Conservation (phyloP, 2,113 vertebrate genomes). For the Mormoops blainvillei region DNA sequence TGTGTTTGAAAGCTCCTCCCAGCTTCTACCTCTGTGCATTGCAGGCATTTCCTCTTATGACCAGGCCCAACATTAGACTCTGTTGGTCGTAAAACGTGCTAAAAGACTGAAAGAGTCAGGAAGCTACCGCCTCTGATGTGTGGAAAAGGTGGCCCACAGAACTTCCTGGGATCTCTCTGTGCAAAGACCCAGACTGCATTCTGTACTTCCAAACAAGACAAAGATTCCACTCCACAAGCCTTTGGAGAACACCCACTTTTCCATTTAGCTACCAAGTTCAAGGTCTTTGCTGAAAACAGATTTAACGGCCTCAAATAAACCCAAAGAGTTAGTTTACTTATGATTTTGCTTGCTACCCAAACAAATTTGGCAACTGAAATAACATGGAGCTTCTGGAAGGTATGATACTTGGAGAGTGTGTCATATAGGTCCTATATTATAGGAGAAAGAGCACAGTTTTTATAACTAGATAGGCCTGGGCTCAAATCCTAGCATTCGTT, state of each 20-base stretch:
- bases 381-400: background rate
- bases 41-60: background rate
- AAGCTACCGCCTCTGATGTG: background rate
- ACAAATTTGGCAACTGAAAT: background rate
- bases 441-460: background rate
- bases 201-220: background rate
- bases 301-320: background rate
- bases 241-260: background rate
- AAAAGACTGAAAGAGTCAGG: background rate
- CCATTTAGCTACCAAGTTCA: background rate
- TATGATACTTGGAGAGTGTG: background rate
- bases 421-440: too few species aligned
- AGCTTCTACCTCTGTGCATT: background rate
- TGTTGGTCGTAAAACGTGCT: background rate
- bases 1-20: background rate
- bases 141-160: background rate
- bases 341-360: background rate
- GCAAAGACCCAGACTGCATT: background rate
- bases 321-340: background rate
- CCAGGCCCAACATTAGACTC: background rate
- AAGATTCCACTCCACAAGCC: background rate
- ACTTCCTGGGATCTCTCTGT: background rate
- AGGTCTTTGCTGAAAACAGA: constrained; percentile 23
- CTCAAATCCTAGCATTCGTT: background rate
- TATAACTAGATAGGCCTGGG: background rate